phyloP scores from a whole-genome alignment of 2,888 invertebrate genomes.

The Charanyca ferruginea region DNA sequence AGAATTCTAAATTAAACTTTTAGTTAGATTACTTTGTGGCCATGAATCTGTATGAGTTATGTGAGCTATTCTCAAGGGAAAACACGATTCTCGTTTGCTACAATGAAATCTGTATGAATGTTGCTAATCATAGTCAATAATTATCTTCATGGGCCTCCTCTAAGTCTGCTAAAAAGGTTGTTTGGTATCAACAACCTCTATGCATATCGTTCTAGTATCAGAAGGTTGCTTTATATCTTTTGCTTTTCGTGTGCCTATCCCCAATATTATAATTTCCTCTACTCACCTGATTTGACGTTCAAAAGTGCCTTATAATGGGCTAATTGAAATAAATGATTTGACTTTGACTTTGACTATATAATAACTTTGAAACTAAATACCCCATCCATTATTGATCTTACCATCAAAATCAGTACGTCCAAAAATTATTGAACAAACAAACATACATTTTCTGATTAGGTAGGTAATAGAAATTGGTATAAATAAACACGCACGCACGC shows the following conservation, averaged over 20 bases:
- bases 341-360: no score
- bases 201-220: no score
- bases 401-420: not conserved
- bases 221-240: no score
- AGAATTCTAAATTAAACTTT: conserved; percentile 41
- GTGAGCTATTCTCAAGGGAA: conserved; percentile 12
- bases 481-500: conserved; percentile 35
- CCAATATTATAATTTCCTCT: no score
- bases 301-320: no score
- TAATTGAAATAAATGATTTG: no score
- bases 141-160: not conserved
- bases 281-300: no score
- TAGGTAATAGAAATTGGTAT: not conserved
- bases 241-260: no score
- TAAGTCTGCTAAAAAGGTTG: not conserved
- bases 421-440: not conserved
- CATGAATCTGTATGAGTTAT: not conserved
- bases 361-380: not conserved
- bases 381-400: no score
- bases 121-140: not conserved
- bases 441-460: not conserved
- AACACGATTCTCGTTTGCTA: not conserved
- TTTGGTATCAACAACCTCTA: no score
- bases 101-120: not conserved
- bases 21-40: conserved; percentile 24